These are phyloP conservation scores for cattle (Bos taurus) DNA, from an alignment of 2,113 vertebrate genomes.

Conservation along the genomic window DNA sequence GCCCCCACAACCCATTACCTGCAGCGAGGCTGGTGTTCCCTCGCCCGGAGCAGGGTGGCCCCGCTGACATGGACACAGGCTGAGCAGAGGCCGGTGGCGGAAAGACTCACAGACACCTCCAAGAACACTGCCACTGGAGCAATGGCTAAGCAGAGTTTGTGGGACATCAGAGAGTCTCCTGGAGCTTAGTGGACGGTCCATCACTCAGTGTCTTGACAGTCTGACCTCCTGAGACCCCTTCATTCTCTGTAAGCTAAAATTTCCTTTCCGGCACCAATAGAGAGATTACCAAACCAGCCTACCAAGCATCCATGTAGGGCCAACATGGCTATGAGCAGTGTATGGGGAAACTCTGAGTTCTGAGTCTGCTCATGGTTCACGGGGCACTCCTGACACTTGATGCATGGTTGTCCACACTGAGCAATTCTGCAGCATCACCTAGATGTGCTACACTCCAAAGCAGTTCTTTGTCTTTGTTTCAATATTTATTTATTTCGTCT, in stretches of 20 bases:
- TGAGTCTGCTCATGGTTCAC: neutral
- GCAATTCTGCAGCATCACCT: fast-evolving
- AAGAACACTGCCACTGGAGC: neutral
- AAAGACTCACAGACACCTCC: neutral
- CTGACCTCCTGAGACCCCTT: neutral
- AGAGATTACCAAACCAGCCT: neutral
- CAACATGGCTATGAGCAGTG: fast-evolving
- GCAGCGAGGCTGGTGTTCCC: neutral
- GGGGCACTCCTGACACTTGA: fast-evolving
- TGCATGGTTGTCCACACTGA: fast-evolving
- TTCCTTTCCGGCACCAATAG: fast-evolving
- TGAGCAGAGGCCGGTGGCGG: fast-evolving
- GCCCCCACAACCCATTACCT: fast-evolving
- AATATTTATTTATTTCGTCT: neutral
- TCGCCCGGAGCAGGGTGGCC: fast-evolving
- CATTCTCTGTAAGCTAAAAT: neutral
- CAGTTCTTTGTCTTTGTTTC: neutral
- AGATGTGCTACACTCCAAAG: fast-evolving
- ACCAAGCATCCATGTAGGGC: fast-evolving
- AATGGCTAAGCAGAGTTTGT: neutral
- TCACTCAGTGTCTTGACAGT: neutral
- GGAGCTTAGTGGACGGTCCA: neutral
- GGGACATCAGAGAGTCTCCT: no score
- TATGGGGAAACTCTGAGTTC: neutral
- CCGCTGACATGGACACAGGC: fast-evolving